Evolutionary conservation across 2,113 vertebrate genomes (phyloP).

Genomic region (Tenrec ecaudatus): DNA sequence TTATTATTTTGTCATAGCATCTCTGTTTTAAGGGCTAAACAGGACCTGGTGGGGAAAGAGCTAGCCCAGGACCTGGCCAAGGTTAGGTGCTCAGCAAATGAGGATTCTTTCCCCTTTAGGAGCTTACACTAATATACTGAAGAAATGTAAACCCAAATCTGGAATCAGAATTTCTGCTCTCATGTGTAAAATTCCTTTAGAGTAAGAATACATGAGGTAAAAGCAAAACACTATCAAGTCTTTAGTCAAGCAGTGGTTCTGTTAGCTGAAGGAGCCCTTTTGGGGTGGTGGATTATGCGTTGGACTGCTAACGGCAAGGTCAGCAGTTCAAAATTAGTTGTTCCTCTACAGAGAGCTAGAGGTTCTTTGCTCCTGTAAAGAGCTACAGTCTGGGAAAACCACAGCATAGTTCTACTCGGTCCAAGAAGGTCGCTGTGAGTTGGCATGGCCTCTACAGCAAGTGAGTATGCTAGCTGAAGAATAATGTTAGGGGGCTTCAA

Average conservation of each 20-base stretch:
- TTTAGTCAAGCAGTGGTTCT: background rate
- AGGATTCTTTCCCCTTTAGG: background rate
- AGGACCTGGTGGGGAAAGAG: background rate
- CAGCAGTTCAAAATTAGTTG: too few relatives aligned
- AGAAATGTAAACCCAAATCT: background rate
- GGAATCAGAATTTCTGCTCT: background rate
- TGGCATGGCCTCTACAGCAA: too few relatives aligned
- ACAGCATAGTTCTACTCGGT: too few relatives aligned
- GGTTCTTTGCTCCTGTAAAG: too few relatives aligned
- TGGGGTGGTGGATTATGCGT: too few relatives aligned
- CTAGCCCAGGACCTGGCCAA: background rate
- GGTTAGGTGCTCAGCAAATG: slow-evolving; percentile 33
- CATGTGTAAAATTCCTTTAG: slow-evolving; percentile 7
- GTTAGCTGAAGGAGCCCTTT: too few relatives aligned
- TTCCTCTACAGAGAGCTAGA: too few relatives aligned
- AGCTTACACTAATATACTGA: background rate
- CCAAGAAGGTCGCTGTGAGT: too few relatives aligned
- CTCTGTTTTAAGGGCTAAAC: background rate
- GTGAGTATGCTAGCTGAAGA: background rate
- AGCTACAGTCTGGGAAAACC: too few relatives aligned
- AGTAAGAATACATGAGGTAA: background rate
- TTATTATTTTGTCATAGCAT: too few relatives aligned
- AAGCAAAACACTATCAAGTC: background rate
- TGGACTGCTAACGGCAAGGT: too few relatives aligned
- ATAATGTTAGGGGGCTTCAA: slow-evolving; percentile 10